phyloP scores from a whole-genome alignment of 2,888 invertebrate genomes.

The Anodontia alba region DNA sequence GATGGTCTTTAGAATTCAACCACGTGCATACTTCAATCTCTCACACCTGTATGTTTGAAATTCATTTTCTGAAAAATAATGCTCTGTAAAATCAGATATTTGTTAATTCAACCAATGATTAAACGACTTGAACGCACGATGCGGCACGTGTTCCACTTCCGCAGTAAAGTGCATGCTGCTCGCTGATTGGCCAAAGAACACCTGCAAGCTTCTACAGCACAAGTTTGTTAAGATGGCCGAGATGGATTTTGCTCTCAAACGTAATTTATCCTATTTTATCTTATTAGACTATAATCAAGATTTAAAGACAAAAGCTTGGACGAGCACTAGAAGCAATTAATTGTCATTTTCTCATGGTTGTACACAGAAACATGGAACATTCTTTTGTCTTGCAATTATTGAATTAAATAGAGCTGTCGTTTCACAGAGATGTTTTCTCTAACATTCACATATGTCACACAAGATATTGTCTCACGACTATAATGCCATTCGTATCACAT shows the following conservation, averaged over 20 bases:
- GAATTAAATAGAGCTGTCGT: background rate
- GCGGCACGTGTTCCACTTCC: slow-evolving; percentile 20
- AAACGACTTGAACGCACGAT: background rate
- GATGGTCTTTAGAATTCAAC: background rate
- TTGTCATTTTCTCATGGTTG: slow-evolving; percentile 7
- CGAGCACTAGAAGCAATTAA: background rate
- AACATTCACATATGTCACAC: slow-evolving; percentile 1
- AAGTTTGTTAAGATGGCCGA: slow-evolving; percentile 7
- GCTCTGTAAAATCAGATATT: slow-evolving; percentile 11
- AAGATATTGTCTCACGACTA: background rate
- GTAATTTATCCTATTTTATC: slow-evolving; percentile 16
- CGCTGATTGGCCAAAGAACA: slow-evolving; percentile 51
- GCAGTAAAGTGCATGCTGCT: slow-evolving; percentile 47
- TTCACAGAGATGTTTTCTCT: background rate
- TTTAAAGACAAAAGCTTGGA: slow-evolving; percentile 6
- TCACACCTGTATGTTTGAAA: slow-evolving; percentile 5
- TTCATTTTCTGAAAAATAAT: background rate
- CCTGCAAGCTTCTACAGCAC: slow-evolving; percentile 37
- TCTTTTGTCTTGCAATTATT: slow-evolving; percentile 12
- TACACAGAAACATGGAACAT: background rate
- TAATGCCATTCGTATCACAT: too few relatives aligned
- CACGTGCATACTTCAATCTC: background rate
- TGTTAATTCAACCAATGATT: slow-evolving; percentile 11
- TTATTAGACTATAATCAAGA: slow-evolving; percentile 6
- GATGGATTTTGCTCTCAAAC: background rate